Conservation (phyloP, 1,140 invertebrate species). For the Oncopeltus fasciatus region DNA sequence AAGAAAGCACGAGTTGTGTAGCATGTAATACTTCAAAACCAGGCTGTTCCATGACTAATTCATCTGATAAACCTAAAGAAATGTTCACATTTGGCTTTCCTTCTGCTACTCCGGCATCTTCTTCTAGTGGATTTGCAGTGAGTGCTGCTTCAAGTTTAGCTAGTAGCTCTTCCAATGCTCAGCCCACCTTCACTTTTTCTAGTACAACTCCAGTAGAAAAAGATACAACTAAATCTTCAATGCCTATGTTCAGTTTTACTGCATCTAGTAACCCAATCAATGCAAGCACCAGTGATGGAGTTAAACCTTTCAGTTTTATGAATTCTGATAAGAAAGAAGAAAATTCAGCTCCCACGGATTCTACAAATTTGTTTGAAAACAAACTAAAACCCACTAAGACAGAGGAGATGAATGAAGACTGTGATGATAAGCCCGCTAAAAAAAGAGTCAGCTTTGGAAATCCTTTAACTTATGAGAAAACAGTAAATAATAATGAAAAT, state of each 20-base stretch:
- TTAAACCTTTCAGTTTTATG: neutral
- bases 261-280: neutral
- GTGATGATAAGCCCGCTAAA: conserved; percentile 10
- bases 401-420: neutral
- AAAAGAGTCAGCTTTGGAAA: conserved; percentile 14
- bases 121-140: neutral
- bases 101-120: neutral
- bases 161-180: neutral
- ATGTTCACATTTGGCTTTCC: conserved; percentile 15
- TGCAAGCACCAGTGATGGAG: neutral
- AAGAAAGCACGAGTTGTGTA: conserved; percentile 34
- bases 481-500: neutral
- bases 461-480: conserved; percentile 1
- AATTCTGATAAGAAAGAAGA: neutral
- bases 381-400: neutral
- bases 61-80: neutral
- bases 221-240: neutral
- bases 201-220: neutral
- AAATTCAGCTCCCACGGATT: neutral
- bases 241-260: neutral
- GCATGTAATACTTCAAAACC: conserved; percentile 9
- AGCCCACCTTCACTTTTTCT: neutral
- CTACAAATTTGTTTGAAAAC: neutral
- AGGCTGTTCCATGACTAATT: neutral
- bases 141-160: neutral